phyloP scores from a whole-genome alignment of 2,113 vertebrate genomes.

The Poicephalus meyeri region DNA sequence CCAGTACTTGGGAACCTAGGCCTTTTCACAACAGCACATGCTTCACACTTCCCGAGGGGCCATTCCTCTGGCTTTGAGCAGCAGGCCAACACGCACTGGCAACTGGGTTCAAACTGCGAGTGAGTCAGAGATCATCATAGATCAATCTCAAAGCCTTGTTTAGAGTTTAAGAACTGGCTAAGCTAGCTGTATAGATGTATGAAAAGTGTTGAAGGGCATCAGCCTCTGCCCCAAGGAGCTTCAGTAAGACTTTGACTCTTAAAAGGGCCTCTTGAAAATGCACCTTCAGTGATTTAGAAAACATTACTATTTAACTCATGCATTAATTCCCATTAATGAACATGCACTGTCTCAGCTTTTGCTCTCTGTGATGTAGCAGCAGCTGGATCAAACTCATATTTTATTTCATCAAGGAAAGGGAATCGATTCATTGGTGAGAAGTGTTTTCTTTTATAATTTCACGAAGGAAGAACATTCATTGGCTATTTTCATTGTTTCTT shows the following conservation, averaged over 20 bases:
- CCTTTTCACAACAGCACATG: neutral
- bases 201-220: neutral
- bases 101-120: neutral
- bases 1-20: neutral
- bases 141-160: neutral
- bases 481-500: slow-evolving; percentile 21
- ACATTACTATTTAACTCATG: neutral
- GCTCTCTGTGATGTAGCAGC: neutral
- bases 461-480: neutral
- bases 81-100: neutral
- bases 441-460: neutral
- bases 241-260: neutral
- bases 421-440: neutral
- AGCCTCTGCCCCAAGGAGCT: neutral
- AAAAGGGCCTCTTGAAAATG: neutral
- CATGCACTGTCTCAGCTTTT: neutral
- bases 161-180: neutral
- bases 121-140: neutral
- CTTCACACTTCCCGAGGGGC: neutral
- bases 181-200: neutral
- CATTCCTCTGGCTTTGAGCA: neutral
- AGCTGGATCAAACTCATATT: neutral
- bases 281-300: neutral
- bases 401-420: neutral
- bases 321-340: neutral